Evolutionary conservation across 2,888 invertebrate genomes (phyloP), one percentile per base, ranked within the genome.

Genomic region (Tetranychus truncatus): DNA sequence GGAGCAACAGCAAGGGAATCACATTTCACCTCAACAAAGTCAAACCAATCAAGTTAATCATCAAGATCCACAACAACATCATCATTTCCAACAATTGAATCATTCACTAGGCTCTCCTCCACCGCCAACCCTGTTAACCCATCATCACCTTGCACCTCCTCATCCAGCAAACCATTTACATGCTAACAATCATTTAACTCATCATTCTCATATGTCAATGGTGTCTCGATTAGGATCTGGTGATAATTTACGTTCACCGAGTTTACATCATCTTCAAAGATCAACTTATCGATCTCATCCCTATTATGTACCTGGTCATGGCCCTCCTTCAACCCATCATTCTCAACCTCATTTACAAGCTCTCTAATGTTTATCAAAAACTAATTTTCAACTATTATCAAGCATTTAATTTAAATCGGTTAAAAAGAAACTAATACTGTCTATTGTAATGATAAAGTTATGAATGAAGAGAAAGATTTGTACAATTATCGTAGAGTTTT

Each of bases 221-320:
- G 11, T 24, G 20, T 20, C 69, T 5, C n/a, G 69, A 24, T 15
- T 55, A 15, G 55, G 15, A 55, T 55, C 55, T 15, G 15, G 55
- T 55, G 55, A 55, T 15, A 55, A 55, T 55, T 55, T 55, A 55
- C 9, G 55, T 15, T 55, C 55, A 55, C 55, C 55, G 15, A 55
- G 55, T 55, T 55, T 55, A 55, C 55, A 55, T 55, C 55, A 55
- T 55, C 55, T 55, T 15, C 55, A 55, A 55, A 55, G 55, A 55
- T 55, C 55, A 55, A 21, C 21, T 24, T 21, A 69, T 69, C 69
- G 69, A 69, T 24, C 69, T 69, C 69, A 69, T 69, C 69, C 69
- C 20, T 69, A 69, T 24, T 24, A 24, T 20, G 69, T 69, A 24
- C 69, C 69, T 69, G 69, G 69, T 20, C 69, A 69, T 69, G 55